phyloP scores from a whole-genome alignment of 2,113 vertebrate genomes.

The Melanostigma gelatinosum region DNA sequence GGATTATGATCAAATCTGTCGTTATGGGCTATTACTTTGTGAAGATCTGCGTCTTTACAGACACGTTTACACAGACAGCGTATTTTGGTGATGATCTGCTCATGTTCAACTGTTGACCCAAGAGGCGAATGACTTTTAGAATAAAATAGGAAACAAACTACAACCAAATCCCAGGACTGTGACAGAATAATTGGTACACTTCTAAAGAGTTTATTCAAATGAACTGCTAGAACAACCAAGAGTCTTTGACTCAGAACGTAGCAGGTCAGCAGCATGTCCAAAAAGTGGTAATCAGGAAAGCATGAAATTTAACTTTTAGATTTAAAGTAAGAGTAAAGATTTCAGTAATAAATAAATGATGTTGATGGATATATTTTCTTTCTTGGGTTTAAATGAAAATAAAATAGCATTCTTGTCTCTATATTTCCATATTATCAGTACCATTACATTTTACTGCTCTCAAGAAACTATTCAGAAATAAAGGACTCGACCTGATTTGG shows the following conservation, averaged over 20 bases:
- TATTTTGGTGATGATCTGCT: background rate
- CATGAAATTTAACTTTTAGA: too few relatives aligned
- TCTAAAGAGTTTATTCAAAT: background rate
- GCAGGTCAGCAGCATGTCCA: too few relatives aligned
- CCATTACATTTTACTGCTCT: background rate
- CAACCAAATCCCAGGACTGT: background rate
- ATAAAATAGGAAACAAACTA: background rate
- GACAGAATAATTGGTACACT: background rate
- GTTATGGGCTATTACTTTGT: background rate
- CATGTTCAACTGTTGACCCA: background rate
- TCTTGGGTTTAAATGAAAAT: too few relatives aligned
- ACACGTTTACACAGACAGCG: background rate
- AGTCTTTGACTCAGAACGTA: too few relatives aligned
- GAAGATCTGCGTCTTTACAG: background rate
- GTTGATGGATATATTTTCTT: too few relatives aligned
- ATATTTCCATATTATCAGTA: background rate
- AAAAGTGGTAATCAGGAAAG: too few relatives aligned
- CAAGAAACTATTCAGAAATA: too few relatives aligned
- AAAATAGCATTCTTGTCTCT: background rate
- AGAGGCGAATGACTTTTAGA: background rate
- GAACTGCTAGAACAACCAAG: too few relatives aligned
- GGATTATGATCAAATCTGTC: conserved; percentile 53
- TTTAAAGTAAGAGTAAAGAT: too few relatives aligned
- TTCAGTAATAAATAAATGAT: too few relatives aligned
- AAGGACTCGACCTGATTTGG: background rate